phyloP scores from a whole-genome alignment of 2,797 vertebrate genomes.

The Rhabdomys pumilio region DNA sequence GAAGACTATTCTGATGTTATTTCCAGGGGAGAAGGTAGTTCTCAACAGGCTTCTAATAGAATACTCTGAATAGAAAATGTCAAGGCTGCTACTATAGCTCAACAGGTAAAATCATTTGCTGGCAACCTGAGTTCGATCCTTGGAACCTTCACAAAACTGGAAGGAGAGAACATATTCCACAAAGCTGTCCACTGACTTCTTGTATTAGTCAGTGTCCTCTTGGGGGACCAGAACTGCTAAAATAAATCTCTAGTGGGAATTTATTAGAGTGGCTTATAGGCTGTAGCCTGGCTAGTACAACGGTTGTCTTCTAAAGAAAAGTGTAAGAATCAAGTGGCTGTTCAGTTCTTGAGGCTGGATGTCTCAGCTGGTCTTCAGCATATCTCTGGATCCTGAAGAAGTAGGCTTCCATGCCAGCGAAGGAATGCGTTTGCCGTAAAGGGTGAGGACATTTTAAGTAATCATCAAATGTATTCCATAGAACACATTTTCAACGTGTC shows the following conservation, averaged over 20 bases:
- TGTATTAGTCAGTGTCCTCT: not conserved
- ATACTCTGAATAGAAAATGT: not conserved
- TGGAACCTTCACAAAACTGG: not conserved
- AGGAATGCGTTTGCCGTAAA: too few relatives aligned
- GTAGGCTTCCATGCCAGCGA: not conserved
- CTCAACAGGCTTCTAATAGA: not conserved
- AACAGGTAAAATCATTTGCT: not conserved
- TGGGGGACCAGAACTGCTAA: not conserved
- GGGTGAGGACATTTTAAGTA: slow-evolving; percentile 7
- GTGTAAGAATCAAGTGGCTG: not conserved
- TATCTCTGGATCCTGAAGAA: not conserved
- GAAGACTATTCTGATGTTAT: not conserved
- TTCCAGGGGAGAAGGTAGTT: not conserved
- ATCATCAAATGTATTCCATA: slow-evolving; percentile 18
- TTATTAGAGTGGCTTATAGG: not conserved
- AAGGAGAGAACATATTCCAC: not conserved
- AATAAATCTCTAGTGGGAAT: not conserved
- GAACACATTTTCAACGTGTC: slow-evolving; percentile 1
- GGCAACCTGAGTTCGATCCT: not conserved
- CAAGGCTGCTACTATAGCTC: not conserved
- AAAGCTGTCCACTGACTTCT: not conserved
- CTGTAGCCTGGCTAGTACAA: not conserved
- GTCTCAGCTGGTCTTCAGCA: not conserved
- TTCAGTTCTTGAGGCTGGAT: not conserved
- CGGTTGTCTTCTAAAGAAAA: not conserved